Evolutionary conservation across 2,113 vertebrate species (phyloP).

Genomic region (Salvelinus alpinus): DNA sequence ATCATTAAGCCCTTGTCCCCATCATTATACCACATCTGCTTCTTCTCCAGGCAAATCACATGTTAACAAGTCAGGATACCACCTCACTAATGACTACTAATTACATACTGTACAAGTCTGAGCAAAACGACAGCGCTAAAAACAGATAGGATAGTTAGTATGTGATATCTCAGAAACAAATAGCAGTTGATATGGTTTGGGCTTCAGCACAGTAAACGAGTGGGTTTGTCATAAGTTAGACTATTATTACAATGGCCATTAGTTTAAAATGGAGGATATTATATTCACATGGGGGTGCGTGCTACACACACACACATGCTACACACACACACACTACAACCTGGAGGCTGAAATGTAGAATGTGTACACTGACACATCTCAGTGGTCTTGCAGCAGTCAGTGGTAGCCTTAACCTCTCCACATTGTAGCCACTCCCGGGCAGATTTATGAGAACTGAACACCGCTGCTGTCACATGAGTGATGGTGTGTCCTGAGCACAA

Average conservation of each 20-base stretch:
- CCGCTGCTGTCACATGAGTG: neutral
- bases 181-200: neutral
- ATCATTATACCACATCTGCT: conserved; percentile 32
- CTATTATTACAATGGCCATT: too few species aligned
- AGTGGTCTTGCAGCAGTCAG: neutral
- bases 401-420: neutral
- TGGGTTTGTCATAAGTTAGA: too few species aligned
- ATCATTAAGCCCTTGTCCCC: neutral
- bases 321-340: neutral
- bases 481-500: too few species aligned
- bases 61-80: conserved; percentile 48
- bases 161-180: neutral
- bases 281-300: neutral
- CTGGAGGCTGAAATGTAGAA: neutral
- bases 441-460: conserved; percentile 46
- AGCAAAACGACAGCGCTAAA: conserved; percentile 39
- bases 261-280: neutral
- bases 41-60: conserved; percentile 31
- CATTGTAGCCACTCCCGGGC: conserved; percentile 21
- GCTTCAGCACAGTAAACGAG: too few species aligned
- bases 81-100: conserved; percentile 47
- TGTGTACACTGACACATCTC: neutral
- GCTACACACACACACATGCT: neutral
- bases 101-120: conserved; percentile 36
- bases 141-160: conserved; percentile 17